Evolutionary conservation across 2,113 vertebrate species (phyloP).

Genomic region (Aspiorhynchus laticeps): DNA sequence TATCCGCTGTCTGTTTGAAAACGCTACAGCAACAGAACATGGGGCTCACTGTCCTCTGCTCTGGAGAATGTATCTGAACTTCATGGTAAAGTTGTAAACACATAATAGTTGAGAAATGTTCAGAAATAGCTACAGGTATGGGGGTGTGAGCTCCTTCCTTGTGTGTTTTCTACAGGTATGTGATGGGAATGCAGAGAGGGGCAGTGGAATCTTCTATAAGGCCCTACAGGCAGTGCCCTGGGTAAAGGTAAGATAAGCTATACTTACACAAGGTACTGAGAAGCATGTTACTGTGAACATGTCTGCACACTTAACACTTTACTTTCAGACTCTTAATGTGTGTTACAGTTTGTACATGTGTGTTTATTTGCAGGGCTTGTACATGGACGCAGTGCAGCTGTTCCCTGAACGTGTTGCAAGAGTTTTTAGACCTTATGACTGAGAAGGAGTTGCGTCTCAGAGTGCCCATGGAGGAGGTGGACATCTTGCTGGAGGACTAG

Average conservation of each 20-base stretch:
- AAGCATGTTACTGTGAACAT: neutral
- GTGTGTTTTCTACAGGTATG: constrained; percentile 76
- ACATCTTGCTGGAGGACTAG: constrained; percentile 82
- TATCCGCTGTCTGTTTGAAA: constrained; percentile 88
- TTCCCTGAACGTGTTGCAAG: constrained; percentile 83
- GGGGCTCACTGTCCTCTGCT: constrained; percentile 87
- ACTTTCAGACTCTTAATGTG: neutral
- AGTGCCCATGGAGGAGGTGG: constrained; percentile 83
- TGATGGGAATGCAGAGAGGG: constrained; percentile 83
- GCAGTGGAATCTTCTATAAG: constrained; percentile 91
- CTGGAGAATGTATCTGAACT: constrained; percentile 93
- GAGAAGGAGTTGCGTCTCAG: constrained; percentile 85
- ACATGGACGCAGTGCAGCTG: constrained; percentile 81
- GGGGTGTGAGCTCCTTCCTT: constrained; percentile 3
- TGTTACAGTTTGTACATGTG: neutral
- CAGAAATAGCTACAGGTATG: neutral
- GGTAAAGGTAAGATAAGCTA: constrained; percentile 84
- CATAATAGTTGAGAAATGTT: neutral
- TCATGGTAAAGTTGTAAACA: constrained; percentile 78
- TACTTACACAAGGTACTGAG: neutral
- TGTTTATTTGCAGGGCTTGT: constrained; percentile 72
- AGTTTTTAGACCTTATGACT: constrained; percentile 81
- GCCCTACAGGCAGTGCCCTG: constrained; percentile 93
- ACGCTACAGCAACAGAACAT: constrained; percentile 74
- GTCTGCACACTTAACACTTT: neutral